Percentiles rank a stretch among this genome's conserved stretches.
These are phyloP conservation scores for Achatina immaculata DNA, from an alignment of 1,140 invertebrate genomes.

Conservation along the genomic window DNA sequence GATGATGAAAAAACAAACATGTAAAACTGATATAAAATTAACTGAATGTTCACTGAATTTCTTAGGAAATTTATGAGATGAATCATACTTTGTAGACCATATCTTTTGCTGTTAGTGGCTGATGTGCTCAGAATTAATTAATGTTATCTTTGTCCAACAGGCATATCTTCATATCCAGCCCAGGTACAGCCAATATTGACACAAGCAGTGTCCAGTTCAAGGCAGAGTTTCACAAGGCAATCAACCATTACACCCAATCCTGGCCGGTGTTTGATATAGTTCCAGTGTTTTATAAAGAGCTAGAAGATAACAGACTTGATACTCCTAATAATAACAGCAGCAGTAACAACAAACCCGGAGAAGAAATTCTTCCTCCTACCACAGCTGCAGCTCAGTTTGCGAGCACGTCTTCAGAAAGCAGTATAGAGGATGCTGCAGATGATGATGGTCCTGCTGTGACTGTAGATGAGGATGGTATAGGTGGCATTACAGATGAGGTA, in stretches of 20 bases:
- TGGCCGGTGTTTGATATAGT: slow-evolving; percentile 58
- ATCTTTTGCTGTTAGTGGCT: no score
- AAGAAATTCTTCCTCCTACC: background rate
- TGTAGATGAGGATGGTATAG: background rate
- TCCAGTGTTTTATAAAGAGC: slow-evolving; percentile 29
- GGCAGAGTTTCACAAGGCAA: slow-evolving; percentile 46
- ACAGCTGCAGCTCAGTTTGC: background rate
- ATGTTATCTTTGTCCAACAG: no score
- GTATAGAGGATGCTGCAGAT: background rate
- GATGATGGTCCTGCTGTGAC: background rate
- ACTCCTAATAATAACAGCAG: background rate
- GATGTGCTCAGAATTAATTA: no score
- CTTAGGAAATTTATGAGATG: no score
- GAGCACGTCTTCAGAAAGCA: background rate
- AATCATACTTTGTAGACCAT: no score
- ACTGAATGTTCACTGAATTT: no score
- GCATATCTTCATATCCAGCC: slow-evolving; percentile 47
- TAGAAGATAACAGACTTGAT: background rate
- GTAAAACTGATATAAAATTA: no score
- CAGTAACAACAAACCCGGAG: background rate
- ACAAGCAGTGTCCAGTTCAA: slow-evolving; percentile 53
- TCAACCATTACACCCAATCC: slow-evolving; percentile 48
- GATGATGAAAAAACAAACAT: no score
- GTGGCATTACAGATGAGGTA: no score
- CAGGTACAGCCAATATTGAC: slow-evolving; percentile 40